phyloP scores from a whole-genome alignment of 1,140 invertebrate species.

The Papilio dardanus region DNA sequence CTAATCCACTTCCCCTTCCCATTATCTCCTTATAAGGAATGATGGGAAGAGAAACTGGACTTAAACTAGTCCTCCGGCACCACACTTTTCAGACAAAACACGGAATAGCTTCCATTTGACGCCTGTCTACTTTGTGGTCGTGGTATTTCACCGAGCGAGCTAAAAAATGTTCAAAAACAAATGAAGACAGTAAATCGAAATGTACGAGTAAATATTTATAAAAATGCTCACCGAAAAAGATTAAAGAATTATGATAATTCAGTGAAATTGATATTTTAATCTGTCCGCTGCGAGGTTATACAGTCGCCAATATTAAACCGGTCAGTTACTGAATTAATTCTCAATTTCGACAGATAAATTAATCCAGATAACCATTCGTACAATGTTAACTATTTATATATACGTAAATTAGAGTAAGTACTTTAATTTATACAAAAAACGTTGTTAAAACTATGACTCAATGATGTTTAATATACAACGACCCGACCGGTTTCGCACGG shows the following conservation, averaged over 20 bases:
- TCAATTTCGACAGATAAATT: conserved; percentile 5
- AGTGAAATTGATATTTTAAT: conserved; percentile 12
- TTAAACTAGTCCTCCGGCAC: too few relatives aligned
- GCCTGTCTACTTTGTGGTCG: too few relatives aligned
- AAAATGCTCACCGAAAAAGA: background rate
- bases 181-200: background rate
- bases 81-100: too few relatives aligned
- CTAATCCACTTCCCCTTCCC: too few relatives aligned
- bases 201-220: conserved; percentile 11
- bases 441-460: too few relatives aligned
- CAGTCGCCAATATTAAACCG: conserved; percentile 1
- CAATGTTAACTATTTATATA: background rate
- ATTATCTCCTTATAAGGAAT: too few relatives aligned
- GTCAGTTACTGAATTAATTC: conserved; percentile 20
- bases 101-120: too few relatives aligned
- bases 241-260: background rate
- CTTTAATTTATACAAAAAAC: too few relatives aligned
- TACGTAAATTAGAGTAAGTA: background rate
- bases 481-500: too few relatives aligned
- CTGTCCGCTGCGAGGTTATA: background rate
- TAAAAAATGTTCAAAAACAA: background rate
- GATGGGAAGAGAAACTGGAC: too few relatives aligned
- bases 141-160: too few relatives aligned
- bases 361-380: background rate
- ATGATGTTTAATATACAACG: too few relatives aligned